These are phyloP conservation scores for Pocillopora verrucosa DNA, from an alignment of 64 coral and sea anemone genomes.

Conservation along the genomic window DNA sequence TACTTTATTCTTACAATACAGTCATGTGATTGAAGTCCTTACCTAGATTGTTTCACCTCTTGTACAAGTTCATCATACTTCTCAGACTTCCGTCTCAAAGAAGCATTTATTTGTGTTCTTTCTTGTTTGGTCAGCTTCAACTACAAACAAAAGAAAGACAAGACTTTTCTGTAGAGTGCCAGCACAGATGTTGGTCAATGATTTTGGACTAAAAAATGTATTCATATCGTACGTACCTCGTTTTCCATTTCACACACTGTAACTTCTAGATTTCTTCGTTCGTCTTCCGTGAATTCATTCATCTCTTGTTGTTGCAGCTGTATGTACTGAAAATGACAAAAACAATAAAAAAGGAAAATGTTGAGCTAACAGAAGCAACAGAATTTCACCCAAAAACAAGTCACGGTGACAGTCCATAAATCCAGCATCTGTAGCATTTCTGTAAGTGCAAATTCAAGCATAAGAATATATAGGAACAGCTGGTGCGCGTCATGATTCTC, in stretches of 20 bases:
- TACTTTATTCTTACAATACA: neutral
- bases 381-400: too few relatives aligned
- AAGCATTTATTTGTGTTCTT: conserved; percentile 22
- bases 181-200: too few relatives aligned
- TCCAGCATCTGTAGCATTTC: neutral
- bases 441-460: neutral
- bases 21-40: neutral
- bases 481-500: too few relatives aligned
- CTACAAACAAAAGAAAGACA: neutral
- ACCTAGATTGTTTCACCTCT: conserved; percentile 73
- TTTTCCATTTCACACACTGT: conserved; percentile 53
- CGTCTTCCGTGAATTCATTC: conserved; percentile 62
- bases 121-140: conserved; percentile 45
- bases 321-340: neutral
- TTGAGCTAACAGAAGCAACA: too few relatives aligned
- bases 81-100: conserved; percentile 55
- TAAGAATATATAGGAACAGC: too few relatives aligned
- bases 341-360: neutral
- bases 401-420: neutral
- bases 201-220: too few relatives aligned
- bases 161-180: neutral
- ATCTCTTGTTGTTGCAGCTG: conserved; percentile 61
- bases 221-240: neutral
- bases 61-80: conserved; percentile 55
- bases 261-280: conserved; percentile 47